Evolutionary conservation across 2,888 invertebrate genomes (phyloP).

Genomic region (Heliconius erato): DNA sequence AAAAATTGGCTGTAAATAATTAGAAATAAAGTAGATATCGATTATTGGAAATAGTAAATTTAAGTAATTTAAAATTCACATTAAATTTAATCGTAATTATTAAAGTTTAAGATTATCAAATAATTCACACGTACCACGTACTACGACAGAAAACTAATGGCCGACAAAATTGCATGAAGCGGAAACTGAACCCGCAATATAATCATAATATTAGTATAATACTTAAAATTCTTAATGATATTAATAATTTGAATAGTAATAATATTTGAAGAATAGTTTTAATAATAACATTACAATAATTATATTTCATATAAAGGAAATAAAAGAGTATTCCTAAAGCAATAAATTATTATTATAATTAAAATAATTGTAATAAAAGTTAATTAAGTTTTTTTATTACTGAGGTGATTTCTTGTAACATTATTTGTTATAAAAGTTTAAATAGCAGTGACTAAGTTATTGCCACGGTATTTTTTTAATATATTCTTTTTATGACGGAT

Average conservation of each 20-base stretch:
- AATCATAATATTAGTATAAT: not conserved
- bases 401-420: slow-evolving; percentile 5
- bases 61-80: not conserved
- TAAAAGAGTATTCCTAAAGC: slow-evolving; percentile 14
- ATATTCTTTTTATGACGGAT: not conserved
- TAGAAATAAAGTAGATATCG: not conserved
- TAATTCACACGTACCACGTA: slow-evolving; percentile 18
- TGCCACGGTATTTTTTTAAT: not conserved
- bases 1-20: slow-evolving; percentile 12
- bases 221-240: not conserved
- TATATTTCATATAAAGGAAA: not conserved
- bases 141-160: slow-evolving; percentile 10
- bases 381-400: not conserved
- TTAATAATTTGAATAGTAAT: not conserved
- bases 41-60: not conserved
- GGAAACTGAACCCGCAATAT: not conserved
- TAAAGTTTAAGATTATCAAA: not conserved
- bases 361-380: not conserved
- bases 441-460: slow-evolving; percentile 4
- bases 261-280: not conserved
- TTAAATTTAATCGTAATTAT: slow-evolving; percentile 9
- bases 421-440: not conserved
- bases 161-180: slow-evolving; percentile 10
- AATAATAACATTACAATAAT: not conserved
- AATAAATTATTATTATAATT: slow-evolving; percentile 11